Base-by-base conservation (phyloP, 2,797 vertebrate species). In the Falco concolor region DNA sequence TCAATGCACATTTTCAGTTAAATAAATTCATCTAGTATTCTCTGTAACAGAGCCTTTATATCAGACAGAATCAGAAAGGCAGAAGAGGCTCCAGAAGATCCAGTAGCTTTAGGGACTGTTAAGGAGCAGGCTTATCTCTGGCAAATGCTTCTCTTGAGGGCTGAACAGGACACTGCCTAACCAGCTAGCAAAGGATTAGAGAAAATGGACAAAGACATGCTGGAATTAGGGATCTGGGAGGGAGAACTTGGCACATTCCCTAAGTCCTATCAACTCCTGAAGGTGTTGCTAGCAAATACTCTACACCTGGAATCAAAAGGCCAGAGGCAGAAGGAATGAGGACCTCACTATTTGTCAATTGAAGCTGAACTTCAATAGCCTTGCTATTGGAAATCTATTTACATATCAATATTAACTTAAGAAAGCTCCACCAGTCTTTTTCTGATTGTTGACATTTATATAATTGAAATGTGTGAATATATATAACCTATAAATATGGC, bases 81-180 rank as follows among this genome's bases (percentile, higher is more conserved):
- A 92, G 90, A 96, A 96, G 80, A 94, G 32, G 73, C 76, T 96
- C 65, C 77, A 77, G 69, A 93, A 96, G 50, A 92, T 78, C 34
- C 63, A 38, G 42, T 57, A 82, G 87, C 89, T 70, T 73, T 40
- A 65, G 86, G 94, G 70, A 38, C 42, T 92, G 77, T 93, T 89
- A 89, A 92, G 89, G 59, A 96, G 50, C 54, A 65, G 84, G 45
- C 57, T 93, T 69, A 50, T 84, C 89, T 94, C 84, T 79, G 54
- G 34, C 70, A 90, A 92, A 72, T 8, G 81, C 70, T 90, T 82
- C 80, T 82, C 61, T 65, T 75, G 50, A 74, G 65, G 53, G 89
- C 92, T 28, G 2, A 54, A 89, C 77, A 92, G 83, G 81, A 92
- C 30, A 13, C 65, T 76, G 69, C 84, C 90, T 90, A 92, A 93